A percentile compares a stretch with the other conserved stretches of the same genome.
Conservation (phyloP, 2,888 invertebrate genomes). For the Agrochola litura region DNA sequence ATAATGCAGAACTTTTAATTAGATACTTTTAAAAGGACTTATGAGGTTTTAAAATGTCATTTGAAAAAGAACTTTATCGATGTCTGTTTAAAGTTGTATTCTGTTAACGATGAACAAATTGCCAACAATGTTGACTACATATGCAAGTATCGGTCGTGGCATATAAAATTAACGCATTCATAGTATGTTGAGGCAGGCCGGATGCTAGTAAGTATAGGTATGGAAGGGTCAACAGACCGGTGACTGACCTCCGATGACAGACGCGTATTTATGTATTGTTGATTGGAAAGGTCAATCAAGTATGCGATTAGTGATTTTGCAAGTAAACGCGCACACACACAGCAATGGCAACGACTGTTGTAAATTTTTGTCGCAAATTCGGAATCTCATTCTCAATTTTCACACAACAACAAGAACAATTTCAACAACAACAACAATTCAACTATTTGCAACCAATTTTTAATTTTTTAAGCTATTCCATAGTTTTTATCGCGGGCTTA, state of each 20-base stretch:
- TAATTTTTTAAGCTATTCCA: no score
- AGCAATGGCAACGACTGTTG: background rate
- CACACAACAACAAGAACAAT: no score
- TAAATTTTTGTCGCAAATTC: background rate
- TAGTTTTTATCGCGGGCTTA: no score
- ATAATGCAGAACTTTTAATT: constrained; percentile 53
- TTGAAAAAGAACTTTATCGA: constrained; percentile 31
- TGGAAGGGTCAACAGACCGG: constrained; percentile 71
- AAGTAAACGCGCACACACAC: background rate
- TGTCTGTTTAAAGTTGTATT: constrained; percentile 16
- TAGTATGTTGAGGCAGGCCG: constrained; percentile 82
- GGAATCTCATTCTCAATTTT: background rate
- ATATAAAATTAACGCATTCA: constrained; percentile 69
- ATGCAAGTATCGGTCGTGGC: constrained; percentile 66
- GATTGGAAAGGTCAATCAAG: constrained; percentile 61
- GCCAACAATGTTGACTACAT: constrained; percentile 55
- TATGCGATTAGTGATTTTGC: constrained; percentile 46
- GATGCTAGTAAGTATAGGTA: constrained; percentile 68
- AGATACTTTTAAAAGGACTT: constrained; percentile 19
- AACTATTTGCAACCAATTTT: no score
- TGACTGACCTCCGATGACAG: constrained; percentile 78
- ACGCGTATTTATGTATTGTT: constrained; percentile 46
- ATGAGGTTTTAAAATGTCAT: background rate
- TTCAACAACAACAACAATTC: no score
- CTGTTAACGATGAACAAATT: constrained; percentile 37